These are phyloP conservation scores for Callithrix jacchus DNA, from an alignment of 2,113 vertebrate genomes.

Conservation along the genomic window DNA sequence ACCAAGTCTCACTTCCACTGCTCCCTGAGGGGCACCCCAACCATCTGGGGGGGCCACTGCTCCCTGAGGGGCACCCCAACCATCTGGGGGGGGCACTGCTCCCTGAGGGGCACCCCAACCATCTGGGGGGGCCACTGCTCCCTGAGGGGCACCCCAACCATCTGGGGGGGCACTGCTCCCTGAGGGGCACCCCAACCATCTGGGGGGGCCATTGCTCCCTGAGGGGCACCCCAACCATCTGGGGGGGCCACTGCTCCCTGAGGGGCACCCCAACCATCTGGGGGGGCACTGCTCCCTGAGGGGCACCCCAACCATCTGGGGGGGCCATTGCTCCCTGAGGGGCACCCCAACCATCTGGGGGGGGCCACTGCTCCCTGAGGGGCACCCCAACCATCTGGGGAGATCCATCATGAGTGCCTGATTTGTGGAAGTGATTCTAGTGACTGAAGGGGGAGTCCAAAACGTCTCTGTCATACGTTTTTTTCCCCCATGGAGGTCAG, in stretches of 20 bases:
- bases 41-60: not conserved
- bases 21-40: not conserved
- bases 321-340: too few relatives aligned
- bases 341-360: not conserved
- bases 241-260: too few relatives aligned
- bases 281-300: too few relatives aligned
- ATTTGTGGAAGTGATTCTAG: not conserved
- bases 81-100: too few relatives aligned
- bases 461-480: not conserved
- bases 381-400: not conserved
- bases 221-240: not conserved
- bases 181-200: not conserved
- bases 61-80: not conserved
- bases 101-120: not conserved
- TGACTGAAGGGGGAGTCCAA: too few relatives aligned
- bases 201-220: too few relatives aligned
- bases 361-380: not conserved
- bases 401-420: too few relatives aligned
- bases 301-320: not conserved
- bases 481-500: not conserved
- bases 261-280: not conserved
- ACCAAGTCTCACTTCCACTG: not conserved
- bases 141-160: not conserved
- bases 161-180: too few relatives aligned
- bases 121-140: too few relatives aligned